Conservation (phyloP, 2,797 vertebrate genomes). For the Phylloscopus collybita region DNA sequence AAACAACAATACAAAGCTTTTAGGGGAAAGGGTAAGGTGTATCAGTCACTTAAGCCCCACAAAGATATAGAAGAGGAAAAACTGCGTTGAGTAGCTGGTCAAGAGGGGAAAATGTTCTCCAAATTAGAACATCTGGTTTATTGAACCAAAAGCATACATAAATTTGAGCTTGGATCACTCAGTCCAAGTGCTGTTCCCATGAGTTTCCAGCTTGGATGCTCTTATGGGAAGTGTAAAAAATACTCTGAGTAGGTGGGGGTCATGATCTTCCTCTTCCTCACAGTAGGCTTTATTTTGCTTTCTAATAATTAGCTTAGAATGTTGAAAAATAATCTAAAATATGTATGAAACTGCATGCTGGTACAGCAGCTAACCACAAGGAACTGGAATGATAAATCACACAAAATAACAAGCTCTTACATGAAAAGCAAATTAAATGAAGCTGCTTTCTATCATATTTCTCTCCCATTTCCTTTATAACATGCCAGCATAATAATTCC, state of each 20-base stretch:
- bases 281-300: not conserved
- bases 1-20: not conserved
- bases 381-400: not conserved
- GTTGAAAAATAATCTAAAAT: not conserved
- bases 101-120: not conserved
- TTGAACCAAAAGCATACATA: not conserved
- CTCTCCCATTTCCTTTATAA: not conserved
- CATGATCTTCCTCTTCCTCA: not conserved
- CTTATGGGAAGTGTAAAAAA: not conserved
- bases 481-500: not conserved
- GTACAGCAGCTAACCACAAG: not conserved
- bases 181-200: not conserved
- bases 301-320: not conserved
- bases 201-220: not conserved
- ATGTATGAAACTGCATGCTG: not conserved
- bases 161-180: not conserved
- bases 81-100: not conserved
- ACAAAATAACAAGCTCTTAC: not conserved
- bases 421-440: not conserved
- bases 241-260: not conserved
- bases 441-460: not conserved
- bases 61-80: not conserved
- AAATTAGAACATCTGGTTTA: not conserved
- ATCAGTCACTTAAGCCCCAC: not conserved
- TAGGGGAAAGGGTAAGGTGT: not conserved